Evolutionary conservation across 2,888 invertebrate genomes (phyloP).

Genomic region (Macrophya annulata): DNA sequence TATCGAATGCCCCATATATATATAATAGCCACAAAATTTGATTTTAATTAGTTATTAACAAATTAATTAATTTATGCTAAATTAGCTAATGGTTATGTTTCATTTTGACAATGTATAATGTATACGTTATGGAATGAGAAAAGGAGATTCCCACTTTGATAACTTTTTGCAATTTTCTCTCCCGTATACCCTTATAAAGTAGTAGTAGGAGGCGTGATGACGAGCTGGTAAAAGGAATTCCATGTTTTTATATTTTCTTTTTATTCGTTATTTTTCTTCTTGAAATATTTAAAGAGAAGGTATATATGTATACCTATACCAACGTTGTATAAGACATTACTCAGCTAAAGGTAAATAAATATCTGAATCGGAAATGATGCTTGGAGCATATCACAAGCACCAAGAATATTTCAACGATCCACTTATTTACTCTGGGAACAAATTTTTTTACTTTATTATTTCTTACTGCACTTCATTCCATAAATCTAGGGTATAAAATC

Average conservation of each 20-base stretch:
- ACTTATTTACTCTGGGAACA: background rate
- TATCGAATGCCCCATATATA: no score
- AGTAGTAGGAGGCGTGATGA: background rate
- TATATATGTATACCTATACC: background rate
- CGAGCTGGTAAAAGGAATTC: slow-evolving; percentile 51
- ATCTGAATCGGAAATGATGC: slow-evolving; percentile 22
- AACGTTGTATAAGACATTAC: slow-evolving; percentile 29
- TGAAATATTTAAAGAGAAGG: slow-evolving; percentile 37
- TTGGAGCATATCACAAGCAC: background rate
- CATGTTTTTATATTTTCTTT: slow-evolving; percentile 51
- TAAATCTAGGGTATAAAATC: background rate
- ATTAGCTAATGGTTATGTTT: background rate
- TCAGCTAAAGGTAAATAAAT: slow-evolving; percentile 38
- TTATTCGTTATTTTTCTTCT: slow-evolving; percentile 37
- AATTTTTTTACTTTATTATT: background rate
- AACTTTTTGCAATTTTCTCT: slow-evolving; percentile 22
- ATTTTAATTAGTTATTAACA: background rate
- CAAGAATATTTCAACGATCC: slow-evolving; percentile 11
- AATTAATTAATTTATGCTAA: background rate
- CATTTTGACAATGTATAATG: background rate
- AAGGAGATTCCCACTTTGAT: background rate
- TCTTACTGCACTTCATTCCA: background rate
- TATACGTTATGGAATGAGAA: background rate
- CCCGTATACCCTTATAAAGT: background rate
- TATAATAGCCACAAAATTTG: background rate